Conservation (phyloP, 2,113 vertebrate species). For the Polypterus senegalus region DNA sequence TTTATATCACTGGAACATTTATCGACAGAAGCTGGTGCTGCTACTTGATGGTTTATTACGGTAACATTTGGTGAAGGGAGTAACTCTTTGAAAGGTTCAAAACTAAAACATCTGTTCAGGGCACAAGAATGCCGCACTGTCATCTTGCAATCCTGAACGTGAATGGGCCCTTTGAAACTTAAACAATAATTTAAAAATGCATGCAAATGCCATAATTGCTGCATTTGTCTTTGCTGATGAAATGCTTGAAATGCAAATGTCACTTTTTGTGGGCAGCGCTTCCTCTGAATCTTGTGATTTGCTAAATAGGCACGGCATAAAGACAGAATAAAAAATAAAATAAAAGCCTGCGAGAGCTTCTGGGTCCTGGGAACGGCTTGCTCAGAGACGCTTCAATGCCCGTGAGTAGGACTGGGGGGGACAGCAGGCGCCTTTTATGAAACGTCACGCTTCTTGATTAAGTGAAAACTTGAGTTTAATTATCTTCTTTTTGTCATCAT, state of each 20-base stretch:
- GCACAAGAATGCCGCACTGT: constrained; percentile 8
- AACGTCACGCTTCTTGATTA: no score
- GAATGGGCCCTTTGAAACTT: constrained; percentile 4
- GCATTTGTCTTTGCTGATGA: constrained; percentile 1
- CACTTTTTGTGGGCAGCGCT: not conserved
- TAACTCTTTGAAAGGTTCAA: constrained; percentile 3
- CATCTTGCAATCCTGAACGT: constrained; percentile 3
- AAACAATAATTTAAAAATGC: constrained; percentile 13
- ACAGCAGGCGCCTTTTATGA: no score
- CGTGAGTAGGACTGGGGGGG: no score
- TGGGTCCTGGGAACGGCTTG: no score
- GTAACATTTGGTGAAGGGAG: constrained; percentile 11
- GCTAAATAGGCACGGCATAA: no score
- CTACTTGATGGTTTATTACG: constrained; percentile 21
- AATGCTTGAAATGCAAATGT: not conserved
- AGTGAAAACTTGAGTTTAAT: no score
- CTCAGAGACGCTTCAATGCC: no score
- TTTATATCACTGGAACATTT: no score
- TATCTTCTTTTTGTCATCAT: no score
- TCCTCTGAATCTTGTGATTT: not conserved
- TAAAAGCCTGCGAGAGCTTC: no score
- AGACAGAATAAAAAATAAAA: no score
- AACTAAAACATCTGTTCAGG: constrained; percentile 33
- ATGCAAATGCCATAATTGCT: not conserved
- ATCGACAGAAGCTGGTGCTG: constrained; percentile 3